phyloP scores from a whole-genome alignment of 2,113 vertebrate genomes.

The Genyomyrus donnyi region DNA sequence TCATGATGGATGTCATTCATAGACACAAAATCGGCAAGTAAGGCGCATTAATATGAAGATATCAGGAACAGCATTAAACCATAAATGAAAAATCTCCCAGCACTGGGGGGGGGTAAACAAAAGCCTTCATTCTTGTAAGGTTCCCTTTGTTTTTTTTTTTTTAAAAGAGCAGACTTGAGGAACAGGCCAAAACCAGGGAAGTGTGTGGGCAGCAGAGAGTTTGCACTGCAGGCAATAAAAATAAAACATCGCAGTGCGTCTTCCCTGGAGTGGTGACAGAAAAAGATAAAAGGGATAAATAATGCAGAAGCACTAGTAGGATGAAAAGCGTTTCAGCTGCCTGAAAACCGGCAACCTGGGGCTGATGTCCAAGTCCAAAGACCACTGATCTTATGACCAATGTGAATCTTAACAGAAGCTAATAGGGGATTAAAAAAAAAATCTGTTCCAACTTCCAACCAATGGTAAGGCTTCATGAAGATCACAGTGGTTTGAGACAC shows the following conservation, averaged over 20 bases:
- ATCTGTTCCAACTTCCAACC: not conserved
- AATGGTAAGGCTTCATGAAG: slow-evolving; percentile 11
- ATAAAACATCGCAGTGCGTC: slow-evolving; percentile 27
- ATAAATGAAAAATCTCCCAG: slow-evolving; percentile 13
- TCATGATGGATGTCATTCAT: not conserved
- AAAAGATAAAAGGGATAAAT: slow-evolving; percentile 36
- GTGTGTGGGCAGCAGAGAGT: slow-evolving; percentile 24
- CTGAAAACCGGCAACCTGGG: not conserved
- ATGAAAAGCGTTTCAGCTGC: slow-evolving; percentile 20
- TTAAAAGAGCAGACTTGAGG: not conserved
- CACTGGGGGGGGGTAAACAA: not conserved
- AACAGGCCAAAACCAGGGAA: not conserved
- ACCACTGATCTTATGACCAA: not conserved
- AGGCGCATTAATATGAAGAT: not conserved
- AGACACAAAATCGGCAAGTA: not conserved
- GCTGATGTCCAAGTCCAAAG: not conserved
- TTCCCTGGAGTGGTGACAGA: slow-evolving; percentile 47
- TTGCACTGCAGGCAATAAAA: slow-evolving; percentile 38
- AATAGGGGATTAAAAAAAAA: not conserved
- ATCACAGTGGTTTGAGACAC: slow-evolving; percentile 17
- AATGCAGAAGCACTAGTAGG: not conserved
- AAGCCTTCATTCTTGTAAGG: slow-evolving; percentile 17
- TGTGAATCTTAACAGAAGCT: not conserved
- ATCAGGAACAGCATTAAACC: slow-evolving; percentile 24
- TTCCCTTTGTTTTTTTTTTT: slow-evolving; percentile 20